A percentile compares a stretch with the other conserved stretches of the same genome.
These are phyloP conservation scores for Calliopsis andreniformis DNA, from an alignment of 1,140 invertebrate genomes.

Conservation along the genomic window DNA sequence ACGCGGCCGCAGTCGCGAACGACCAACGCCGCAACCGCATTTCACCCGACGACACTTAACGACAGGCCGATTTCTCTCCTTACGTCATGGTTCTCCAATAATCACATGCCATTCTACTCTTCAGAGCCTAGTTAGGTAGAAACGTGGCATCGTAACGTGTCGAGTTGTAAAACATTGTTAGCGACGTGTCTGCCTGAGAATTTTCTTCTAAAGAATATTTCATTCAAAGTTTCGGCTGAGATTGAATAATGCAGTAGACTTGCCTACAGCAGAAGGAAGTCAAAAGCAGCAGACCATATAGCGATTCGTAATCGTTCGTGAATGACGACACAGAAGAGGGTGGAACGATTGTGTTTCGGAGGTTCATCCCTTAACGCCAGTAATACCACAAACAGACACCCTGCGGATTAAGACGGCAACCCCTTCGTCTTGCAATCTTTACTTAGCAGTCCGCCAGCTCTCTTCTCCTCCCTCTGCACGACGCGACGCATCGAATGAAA, in stretches of 20 bases:
- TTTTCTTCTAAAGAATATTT: too few relatives aligned
- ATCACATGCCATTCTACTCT: background rate
- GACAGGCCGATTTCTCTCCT: slow-evolving; percentile 19
- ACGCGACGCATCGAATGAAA: slow-evolving; percentile 68
- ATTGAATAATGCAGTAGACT: too few relatives aligned
- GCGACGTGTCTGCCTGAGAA: too few relatives aligned
- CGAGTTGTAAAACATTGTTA: too few relatives aligned
- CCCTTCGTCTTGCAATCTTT: slow-evolving; percentile 68
- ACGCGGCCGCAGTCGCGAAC: slow-evolving; percentile 28
- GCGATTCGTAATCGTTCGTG: slow-evolving; percentile 55
- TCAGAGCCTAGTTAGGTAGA: background rate
- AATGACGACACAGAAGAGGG: slow-evolving; percentile 38
- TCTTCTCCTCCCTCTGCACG: background rate
- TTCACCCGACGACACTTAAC: slow-evolving; percentile 17
- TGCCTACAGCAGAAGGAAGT: too few relatives aligned
- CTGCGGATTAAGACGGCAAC: slow-evolving; percentile 73
- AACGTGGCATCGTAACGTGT: too few relatives aligned
- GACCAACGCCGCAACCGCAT: slow-evolving; percentile 19
- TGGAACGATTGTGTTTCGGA: slow-evolving; percentile 49
- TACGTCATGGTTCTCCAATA: background rate
- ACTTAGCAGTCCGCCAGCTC: slow-evolving; percentile 52
- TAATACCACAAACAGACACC: slow-evolving; percentile 76
- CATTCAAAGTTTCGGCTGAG: too few relatives aligned
- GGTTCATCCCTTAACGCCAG: slow-evolving; percentile 71
- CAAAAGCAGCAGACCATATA: slow-evolving; percentile 40